A percentile compares a stretch with the other conserved stretches of the same genome.
phyloP scores from a whole-genome alignment of 2,888 invertebrate genomes.

The Aleiodes alternator region DNA sequence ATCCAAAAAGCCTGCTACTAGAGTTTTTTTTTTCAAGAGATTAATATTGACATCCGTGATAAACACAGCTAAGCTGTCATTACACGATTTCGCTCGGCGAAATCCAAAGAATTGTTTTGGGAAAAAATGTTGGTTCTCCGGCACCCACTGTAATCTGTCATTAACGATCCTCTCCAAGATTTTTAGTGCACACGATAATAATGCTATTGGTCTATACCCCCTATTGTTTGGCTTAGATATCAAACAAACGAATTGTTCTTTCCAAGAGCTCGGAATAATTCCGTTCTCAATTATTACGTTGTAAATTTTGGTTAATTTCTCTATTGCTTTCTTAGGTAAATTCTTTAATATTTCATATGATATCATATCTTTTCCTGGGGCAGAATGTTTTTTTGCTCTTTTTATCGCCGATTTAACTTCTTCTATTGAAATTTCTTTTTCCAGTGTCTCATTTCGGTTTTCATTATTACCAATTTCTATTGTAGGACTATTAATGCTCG shows the following conservation, averaged over 20 bases:
- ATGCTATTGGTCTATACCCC: not conserved
- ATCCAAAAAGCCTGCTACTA: not conserved
- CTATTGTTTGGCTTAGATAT: constrained; percentile 2
- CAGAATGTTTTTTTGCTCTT: not conserved
- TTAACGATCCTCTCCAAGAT: too few relatives aligned
- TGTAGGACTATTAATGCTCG: not conserved
- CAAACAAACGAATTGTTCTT: constrained; percentile 13
- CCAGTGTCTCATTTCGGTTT: too few relatives aligned
- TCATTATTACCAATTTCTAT: too few relatives aligned
- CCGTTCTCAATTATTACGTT: not conserved
- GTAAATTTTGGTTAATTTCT: not conserved
- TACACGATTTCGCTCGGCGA: not conserved
- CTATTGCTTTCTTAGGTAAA: not conserved
- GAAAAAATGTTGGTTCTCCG: not conserved
- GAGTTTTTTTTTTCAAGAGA: not conserved
- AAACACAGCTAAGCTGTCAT: constrained; percentile 6
- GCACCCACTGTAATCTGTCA: not conserved
- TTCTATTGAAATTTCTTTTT: too few relatives aligned
- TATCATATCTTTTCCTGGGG: not conserved
- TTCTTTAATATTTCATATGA: not conserved
- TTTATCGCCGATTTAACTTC: not conserved
- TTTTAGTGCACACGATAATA: too few relatives aligned
- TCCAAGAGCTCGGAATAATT: not conserved
- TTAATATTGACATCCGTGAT: not conserved
- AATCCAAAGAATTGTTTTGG: constrained; percentile 7